Evolutionary conservation across 2,888 invertebrate species (phyloP), one percentile per base, ranked within the genome.

Genomic region (Drosophila infuscata): DNA sequence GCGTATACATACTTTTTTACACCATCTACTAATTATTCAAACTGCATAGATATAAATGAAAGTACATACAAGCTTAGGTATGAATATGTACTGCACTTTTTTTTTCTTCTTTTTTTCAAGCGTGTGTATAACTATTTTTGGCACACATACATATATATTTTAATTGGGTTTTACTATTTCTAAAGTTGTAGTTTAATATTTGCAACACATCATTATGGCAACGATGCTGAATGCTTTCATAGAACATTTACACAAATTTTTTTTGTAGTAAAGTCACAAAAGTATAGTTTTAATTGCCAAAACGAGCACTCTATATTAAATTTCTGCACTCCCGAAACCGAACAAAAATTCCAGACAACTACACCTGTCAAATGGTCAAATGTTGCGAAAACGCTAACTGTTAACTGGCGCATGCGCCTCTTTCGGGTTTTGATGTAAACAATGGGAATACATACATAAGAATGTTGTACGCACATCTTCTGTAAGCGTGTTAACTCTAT

Each of bases 351-450:
- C 70, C 68, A 70, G 68, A 62, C 62, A 68, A 86, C 75, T 74
- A 70, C 79, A 75, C 74, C 78, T 82, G 78, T 69, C 72, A 82
- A 70, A 70, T 67, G 74, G 78, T 69, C 72, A 82, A 70, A 70
- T 67, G 74, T 76, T 68, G 67, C 62, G 68, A 59, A 75, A 76
- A 69, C 62, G 73, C 80, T 25, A 15, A 46, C 46, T 83, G 71
- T 49, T 60, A 59, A 57, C 68, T 68, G 64, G 52, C 89, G 89
- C 87, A 72, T 79, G 89, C 89, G 86, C 64, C 12, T 15, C 33
- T 35, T 11, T 15, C 32, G 38, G 70, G 67, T 79, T 76, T 82
- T 57, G 61, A 74, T 81, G 81, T 85, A 81, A 86, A 80, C 74
- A 76, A 78, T 78, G 32, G 20, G 41, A 35, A 65, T 65, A 65